A percentile compares a stretch with the other conserved stretches of the same genome.
These are phyloP conservation scores for Thera britannica DNA, from an alignment of 2,888 invertebrate genomes.

Conservation along the genomic window DNA sequence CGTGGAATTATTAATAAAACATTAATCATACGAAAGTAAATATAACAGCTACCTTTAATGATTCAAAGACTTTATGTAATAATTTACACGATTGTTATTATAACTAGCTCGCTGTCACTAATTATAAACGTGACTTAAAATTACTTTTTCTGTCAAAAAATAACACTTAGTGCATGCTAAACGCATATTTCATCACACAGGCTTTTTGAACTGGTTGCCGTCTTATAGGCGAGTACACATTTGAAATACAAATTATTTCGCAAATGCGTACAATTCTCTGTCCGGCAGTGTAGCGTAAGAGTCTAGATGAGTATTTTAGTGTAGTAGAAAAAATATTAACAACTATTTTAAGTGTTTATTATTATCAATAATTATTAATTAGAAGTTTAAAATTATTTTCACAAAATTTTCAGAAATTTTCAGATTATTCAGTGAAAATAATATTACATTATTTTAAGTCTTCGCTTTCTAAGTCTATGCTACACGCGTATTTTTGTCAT, in stretches of 20 bases:
- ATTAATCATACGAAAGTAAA: conserved; percentile 19
- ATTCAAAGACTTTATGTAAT: conserved; percentile 18
- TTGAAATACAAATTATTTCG: conserved; percentile 7
- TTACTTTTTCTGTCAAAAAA: conserved; percentile 46
- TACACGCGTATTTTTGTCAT: conserved; percentile 40
- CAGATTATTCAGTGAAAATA: conserved; percentile 19
- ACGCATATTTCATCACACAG: conserved; percentile 34
- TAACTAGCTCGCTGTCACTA: conserved; percentile 20
- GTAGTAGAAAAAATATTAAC: conserved; percentile 52
- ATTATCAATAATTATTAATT: conserved; percentile 27
- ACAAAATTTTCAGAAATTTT: conserved; percentile 1
- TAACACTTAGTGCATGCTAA: conserved; percentile 45
- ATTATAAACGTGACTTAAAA: conserved; percentile 37
- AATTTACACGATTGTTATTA: conserved; percentile 30
- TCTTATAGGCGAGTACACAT: conserved; percentile 15
- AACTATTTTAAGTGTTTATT: conserved; percentile 40
- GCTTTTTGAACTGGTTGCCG: conserved; percentile 24
- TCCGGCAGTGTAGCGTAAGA: conserved; percentile 36
- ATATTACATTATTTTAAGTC: conserved; percentile 22
- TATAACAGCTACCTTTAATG: conserved; percentile 16
- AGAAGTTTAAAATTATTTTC: conserved; percentile 30
- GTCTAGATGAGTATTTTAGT: conserved; percentile 39
- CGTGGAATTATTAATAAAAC: conserved; percentile 2
- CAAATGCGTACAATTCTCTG: conserved; percentile 32
- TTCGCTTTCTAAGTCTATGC: conserved; percentile 26